Evolutionary conservation across 2,113 vertebrate species (phyloP).

Genomic region (Tonatia bakeri): DNA sequence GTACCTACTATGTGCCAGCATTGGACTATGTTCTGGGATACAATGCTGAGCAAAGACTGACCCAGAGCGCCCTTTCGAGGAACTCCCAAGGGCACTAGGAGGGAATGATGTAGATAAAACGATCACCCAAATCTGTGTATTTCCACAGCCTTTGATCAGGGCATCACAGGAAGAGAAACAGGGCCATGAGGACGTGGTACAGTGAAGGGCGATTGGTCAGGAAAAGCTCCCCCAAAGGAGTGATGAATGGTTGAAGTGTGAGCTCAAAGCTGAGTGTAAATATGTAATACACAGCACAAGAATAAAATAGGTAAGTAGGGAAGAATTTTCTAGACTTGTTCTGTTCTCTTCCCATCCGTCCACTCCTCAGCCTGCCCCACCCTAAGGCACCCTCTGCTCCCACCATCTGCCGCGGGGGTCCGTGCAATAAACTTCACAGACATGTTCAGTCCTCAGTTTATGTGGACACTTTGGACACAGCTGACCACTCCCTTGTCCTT

Average conservation of each 20-base stretch:
- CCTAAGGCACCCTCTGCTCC: neutral
- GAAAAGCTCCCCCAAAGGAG: neutral
- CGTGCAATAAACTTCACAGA: neutral
- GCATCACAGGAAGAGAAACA: neutral
- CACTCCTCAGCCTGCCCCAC: neutral
- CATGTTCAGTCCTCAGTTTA: neutral
- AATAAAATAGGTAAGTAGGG: neutral
- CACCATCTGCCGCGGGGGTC: neutral
- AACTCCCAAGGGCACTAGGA: neutral
- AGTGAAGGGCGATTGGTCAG: neutral
- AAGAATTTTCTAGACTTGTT: neutral
- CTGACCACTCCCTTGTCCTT: neutral
- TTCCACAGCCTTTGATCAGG: neutral
- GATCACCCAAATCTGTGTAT: neutral
- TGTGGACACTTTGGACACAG: neutral
- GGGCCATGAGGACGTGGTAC: neutral
- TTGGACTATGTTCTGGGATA: neutral
- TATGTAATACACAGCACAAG: neutral
- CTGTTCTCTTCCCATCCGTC: neutral
- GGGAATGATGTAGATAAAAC: neutral
- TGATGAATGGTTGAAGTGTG: neutral
- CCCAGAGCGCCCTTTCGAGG: neutral
- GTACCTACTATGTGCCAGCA: neutral
- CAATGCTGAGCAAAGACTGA: neutral
- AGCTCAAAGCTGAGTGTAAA: neutral